Percentiles rank a stretch among this genome's conserved stretches.
Conservation (phyloP, 2,113 vertebrate genomes). For the Ranitomeya variabilis region DNA sequence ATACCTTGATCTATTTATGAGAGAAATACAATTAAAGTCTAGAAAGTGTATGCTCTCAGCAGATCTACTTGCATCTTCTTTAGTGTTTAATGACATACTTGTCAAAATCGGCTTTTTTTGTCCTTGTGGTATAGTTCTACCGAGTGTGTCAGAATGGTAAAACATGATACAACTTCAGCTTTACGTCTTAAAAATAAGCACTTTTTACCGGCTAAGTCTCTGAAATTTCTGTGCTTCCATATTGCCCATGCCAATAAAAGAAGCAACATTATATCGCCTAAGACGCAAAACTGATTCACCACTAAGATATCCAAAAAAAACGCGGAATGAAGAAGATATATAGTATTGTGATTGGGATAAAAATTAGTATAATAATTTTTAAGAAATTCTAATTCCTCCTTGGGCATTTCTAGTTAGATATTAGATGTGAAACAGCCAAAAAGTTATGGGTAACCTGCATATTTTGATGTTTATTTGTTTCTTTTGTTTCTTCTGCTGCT, state of each 20-base stretch:
- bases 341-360: neutral
- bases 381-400: no score
- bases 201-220: neutral
- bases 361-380: neutral
- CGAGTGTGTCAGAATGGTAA: neutral
- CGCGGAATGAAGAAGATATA: neutral
- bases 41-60: conserved; percentile 32
- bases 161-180: conserved; percentile 6
- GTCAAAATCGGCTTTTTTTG: conserved; percentile 33
- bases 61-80: conserved; percentile 14
- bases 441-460: no score
- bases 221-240: neutral
- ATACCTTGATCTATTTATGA: conserved; percentile 46
- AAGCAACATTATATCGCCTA: neutral
- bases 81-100: conserved; percentile 29
- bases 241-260: neutral
- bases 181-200: neutral
- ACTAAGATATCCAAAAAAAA: no score
- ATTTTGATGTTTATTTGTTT: no score
- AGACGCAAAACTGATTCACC: neutral
- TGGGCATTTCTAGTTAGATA: no score
- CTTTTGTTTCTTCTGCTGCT: no score
- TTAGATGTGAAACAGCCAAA: no score
- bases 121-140: conserved; percentile 37
- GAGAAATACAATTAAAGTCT: conserved; percentile 38